Evolutionary conservation across 2,113 vertebrate genomes (phyloP).

Genomic region (Tragelaphus scriptus): DNA sequence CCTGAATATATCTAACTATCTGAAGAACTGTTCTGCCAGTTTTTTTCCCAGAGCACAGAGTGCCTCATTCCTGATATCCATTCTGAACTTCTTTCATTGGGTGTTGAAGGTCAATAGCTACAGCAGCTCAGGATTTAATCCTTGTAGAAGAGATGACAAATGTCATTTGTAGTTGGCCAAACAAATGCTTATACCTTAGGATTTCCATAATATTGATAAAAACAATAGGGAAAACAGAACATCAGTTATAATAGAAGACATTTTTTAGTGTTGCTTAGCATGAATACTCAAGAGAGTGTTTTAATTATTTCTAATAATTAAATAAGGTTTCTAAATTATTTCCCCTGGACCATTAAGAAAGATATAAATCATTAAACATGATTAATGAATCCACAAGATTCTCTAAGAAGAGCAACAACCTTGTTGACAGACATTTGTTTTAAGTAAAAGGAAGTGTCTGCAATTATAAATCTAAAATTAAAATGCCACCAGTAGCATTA

Average conservation of each 20-base stretch:
- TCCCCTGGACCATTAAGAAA: constrained; percentile 52
- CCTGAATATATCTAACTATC: neutral
- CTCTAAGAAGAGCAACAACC: constrained; percentile 12
- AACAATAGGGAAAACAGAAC: neutral
- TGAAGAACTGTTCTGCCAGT: neutral
- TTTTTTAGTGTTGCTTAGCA: neutral
- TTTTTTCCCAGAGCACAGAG: neutral
- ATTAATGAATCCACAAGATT: constrained; percentile 50
- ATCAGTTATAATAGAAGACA: neutral
- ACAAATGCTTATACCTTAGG: neutral
- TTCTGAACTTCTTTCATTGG: neutral
- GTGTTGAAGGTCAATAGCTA: neutral
- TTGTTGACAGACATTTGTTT: constrained; percentile 54
- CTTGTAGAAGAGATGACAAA: neutral
- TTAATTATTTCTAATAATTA: constrained; percentile 47
- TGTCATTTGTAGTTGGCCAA: neutral
- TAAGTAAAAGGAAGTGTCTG: constrained; percentile 58
- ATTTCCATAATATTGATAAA: neutral
- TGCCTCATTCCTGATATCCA: neutral
- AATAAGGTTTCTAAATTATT: constrained; percentile 56
- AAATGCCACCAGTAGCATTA: constrained; percentile 42
- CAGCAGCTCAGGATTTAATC: neutral
- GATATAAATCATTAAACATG: constrained; percentile 54
- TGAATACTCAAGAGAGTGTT: neutral
- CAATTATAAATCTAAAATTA: constrained; percentile 55